Percentiles rank a stretch among this genome's conserved stretches.
phyloP scores from a whole-genome alignment of 2,113 vertebrate genomes.

The Sigmodon hispidus region DNA sequence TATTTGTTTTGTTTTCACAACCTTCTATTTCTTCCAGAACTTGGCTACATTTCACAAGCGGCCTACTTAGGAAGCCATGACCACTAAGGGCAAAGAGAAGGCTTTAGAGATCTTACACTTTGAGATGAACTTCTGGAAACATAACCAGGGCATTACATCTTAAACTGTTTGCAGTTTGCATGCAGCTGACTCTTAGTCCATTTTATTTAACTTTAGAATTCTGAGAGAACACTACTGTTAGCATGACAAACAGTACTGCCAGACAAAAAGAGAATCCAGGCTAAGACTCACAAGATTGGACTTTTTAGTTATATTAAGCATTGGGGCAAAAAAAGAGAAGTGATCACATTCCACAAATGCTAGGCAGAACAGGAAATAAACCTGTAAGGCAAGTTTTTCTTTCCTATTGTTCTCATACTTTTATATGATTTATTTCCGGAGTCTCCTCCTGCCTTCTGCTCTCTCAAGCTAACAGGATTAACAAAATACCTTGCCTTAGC shows the following conservation, averaged over 20 bases:
- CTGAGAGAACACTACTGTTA: constrained; percentile 4
- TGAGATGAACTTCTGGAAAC: constrained; percentile 6
- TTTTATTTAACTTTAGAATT: constrained; percentile 40
- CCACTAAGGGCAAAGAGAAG: neutral
- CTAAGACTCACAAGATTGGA: constrained; percentile 29
- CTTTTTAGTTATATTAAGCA: constrained; percentile 40
- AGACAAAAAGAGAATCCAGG: constrained; percentile 2
- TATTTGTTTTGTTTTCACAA: neutral
- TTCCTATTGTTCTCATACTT: constrained; percentile 79
- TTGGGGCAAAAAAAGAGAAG: neutral
- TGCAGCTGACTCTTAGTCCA: neutral
- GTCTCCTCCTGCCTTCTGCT: constrained; percentile 65
- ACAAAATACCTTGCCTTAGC: constrained; percentile 53
- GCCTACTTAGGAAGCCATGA: constrained; percentile 17
- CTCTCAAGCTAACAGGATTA: constrained; percentile 73
- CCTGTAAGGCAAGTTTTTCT: constrained; percentile 74
- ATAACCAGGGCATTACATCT: neutral
- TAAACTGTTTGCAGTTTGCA: neutral
- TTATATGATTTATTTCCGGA: constrained; percentile 72
- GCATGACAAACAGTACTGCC: neutral
- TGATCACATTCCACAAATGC: constrained; percentile 67
- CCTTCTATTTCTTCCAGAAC: constrained; percentile 46
- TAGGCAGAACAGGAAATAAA: constrained; percentile 73
- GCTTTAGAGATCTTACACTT: constrained; percentile 23
- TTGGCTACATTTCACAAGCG: constrained; percentile 1